Base-by-base conservation (phyloP, 2,888 invertebrate genomes). In the Didymodactylos carnosus region DNA sequence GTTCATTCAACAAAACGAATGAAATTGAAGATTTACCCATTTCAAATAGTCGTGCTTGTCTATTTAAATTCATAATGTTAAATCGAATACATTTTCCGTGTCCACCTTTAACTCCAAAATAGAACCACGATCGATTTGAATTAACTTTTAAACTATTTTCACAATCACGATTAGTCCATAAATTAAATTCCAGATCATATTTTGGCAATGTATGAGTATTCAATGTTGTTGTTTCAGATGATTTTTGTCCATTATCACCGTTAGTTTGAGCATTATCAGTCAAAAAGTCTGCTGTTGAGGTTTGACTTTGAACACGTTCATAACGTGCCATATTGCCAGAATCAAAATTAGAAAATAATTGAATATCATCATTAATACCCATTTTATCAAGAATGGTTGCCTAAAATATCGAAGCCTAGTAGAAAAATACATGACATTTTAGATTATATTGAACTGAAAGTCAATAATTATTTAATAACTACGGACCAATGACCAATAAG, bases 41-140 rank as follows among this genome's bases (percentile, higher is more conserved):
- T 80, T 89, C 89, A 82, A 83, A 93, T 86, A 93, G 88, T 84
- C 91, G 92, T 73, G 89, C 89, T 85, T 93, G 92, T 78, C 90
- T 88, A 84, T 93, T 93, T 77, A 93, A 84, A 84, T 92, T 92
- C 81, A 91, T 88, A 75, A 93, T 86, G 83, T 91, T 92, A 77
- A 93, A 85, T 82, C 89, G 89, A 78, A 91, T 87, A 79, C 87
- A 76, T 19, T 80, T 79, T 43, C 81, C 81, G 4, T 83, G 80
- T 43, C 80, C 85, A 84, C 88, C 87, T 80, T 87, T 87, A 71
- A 93, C 84, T 13, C 91, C 91, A 84, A 93, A 93, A 83, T 91
- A 89, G 84, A 93, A 93, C 93, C 93, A 93, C 2, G 92, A 91
- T 77, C 74, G 51, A 71, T 74, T 74, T 29, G 71, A 41, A 46